Evolutionary conservation across 2,888 invertebrate genomes (phyloP), one percentile per base, ranked within the genome.

Genomic region (Belgica antarctica): DNA sequence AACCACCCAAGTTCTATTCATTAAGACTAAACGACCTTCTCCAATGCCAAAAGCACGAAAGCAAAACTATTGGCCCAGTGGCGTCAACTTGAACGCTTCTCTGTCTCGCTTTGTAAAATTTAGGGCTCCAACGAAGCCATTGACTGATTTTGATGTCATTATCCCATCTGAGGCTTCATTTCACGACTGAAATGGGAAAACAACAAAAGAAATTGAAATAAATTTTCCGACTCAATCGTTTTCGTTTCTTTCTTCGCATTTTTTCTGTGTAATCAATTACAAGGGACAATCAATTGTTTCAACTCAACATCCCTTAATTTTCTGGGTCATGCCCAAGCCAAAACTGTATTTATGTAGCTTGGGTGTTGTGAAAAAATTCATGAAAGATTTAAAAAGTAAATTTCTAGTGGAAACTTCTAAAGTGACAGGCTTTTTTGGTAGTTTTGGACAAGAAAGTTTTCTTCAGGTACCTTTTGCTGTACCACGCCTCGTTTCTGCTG

Each of bases 201-300:
- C n/a, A n/a, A n/a, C n/a, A 12, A 41, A 41, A 41, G 41, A 41
- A 41, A 41, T 41, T 41, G 41, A 41, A 41, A 41, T 41, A 41
- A 41, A 41, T 41, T 41, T 41, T 41, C 41, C 41, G 10, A n/a
- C 41, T 41, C 41, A n/a, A 41, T 41, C 41, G 41, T 41, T 41
- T 15, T 41, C 41, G n/a, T 41, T 41, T n/a, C n/a, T 41, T 41
- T 41, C n/a, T 10, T 41, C n/a, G 41, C 4, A 41, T 41, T 15
- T 41, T n/a, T n/a, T n/a, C n/a, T n/a, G n/a, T 15, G 41, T 41
- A 41, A 41, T 41, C 41, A 41, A 41, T 41, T 41, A 41, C n/a
- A 41, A 41, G 41, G 41, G 41, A 41, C 41, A 41, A 41, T 41
- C 41, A 41, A 41, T 41, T 41, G 41, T 41, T 41, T 41, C 4